Conservation (phyloP, 2,888 invertebrate genomes). For the Tenthredo mesomela region DNA sequence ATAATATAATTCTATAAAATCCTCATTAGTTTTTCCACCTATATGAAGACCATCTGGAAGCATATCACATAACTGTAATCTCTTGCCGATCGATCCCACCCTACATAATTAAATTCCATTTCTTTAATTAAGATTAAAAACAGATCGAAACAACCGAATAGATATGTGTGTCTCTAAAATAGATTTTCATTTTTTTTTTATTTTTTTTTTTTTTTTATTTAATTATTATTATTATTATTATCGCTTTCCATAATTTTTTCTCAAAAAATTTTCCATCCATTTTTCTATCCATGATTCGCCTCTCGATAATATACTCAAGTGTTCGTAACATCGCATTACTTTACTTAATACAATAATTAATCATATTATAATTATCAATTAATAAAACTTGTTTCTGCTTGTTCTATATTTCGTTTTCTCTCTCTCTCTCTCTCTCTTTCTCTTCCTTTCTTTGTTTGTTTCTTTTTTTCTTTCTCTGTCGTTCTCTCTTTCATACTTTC, state of each 20-base stretch:
- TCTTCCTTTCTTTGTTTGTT: conserved; percentile 43
- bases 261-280: conserved; percentile 61
- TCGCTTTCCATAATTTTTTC: conserved; percentile 61
- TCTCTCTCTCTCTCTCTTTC: conserved; percentile 54
- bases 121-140: conserved; percentile 54
- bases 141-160: conserved; percentile 63
- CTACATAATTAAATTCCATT: conserved; percentile 38
- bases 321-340: conserved; percentile 70
- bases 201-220: conserved; percentile 59
- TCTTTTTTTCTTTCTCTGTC: conserved; percentile 50
- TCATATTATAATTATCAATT: conserved; percentile 74
- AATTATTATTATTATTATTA: conserved; percentile 60
- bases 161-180: conserved; percentile 69
- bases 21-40: neutral
- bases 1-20: conserved; percentile 14
- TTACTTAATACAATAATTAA: conserved; percentile 75
- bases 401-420: conserved; percentile 55
- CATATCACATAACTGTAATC: conserved; percentile 39
- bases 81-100: conserved; percentile 37
- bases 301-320: conserved; percentile 65
- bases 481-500: conserved; percentile 52
- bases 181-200: conserved; percentile 63
- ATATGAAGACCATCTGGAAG: conserved; percentile 34
- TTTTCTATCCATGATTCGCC: conserved; percentile 52
- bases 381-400: conserved; percentile 72